Evolutionary conservation across 2,797 vertebrate genomes (phyloP), one percentile per base, ranked within the genome.

Genomic region (Rhinella marina): DNA sequence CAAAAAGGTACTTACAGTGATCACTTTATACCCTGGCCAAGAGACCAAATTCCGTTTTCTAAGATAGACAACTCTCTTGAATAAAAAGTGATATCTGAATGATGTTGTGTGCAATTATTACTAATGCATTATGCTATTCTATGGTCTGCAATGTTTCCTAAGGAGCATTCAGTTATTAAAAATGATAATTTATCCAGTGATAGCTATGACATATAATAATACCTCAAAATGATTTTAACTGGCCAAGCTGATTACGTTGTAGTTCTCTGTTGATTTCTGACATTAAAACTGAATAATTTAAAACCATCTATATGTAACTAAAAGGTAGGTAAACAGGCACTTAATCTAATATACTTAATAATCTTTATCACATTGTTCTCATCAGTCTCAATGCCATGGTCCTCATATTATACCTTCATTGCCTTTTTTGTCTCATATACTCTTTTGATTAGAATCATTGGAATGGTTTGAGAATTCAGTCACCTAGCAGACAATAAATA

Each of bases 401-500:
- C n/a, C 50, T 59, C 52, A 78, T 68, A 72, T 78, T 41, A 70
- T 59, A 50, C 82, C 62, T 81, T 52, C 21, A 76, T 75, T 25
- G 75, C 29, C 73, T 85, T 85, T 77, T 81, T 32, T 81, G 77
- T 72, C 41, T 73, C 76, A 73, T 50, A 85, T 76, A 59, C 19
- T 84, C 73, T 85, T 84, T 72, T 68, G 48, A 88, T 79, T 88
- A 88, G 75, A 72, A 16, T 29, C 77, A 61, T 57, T 50, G 87
- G 23, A 79, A 78, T 25, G 29, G 61, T 64, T 87, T 87, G 70
- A 84, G 54, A 68, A 88, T 88, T 84, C 87, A 84, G 75, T 62
- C 87, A 88, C 73, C 87, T 84, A 84, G 62, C 64, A 79, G 76
- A 88, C 87, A 88, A 88, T 84, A 88, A 88, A 88, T 85, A 88